Evolutionary conservation across 2,888 invertebrate genomes (phyloP).

Genomic region (Lycophotia porphyrea): DNA sequence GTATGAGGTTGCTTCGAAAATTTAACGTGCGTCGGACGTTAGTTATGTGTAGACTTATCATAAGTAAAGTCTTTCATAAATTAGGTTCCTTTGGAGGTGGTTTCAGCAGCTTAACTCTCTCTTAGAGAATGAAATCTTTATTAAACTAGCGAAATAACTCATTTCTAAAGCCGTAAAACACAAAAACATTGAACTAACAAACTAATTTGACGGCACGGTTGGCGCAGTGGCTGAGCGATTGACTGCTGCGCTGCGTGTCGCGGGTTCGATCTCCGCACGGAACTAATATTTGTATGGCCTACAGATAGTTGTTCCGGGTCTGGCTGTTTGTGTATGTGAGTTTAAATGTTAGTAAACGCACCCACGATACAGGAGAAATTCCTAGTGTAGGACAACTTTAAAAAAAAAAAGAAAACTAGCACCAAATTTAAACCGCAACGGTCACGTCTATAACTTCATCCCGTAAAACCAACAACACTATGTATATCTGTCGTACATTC

Average conservation of each 20-base stretch:
- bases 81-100: background rate
- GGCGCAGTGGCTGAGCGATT: too few species aligned
- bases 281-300: too few species aligned
- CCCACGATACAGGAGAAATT: too few species aligned
- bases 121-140: background rate
- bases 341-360: too few species aligned
- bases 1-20: background rate
- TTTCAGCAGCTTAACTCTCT: background rate
- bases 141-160: background rate
- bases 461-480: conserved; percentile 54
- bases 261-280: too few species aligned
- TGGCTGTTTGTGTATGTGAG: too few species aligned
- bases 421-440: conserved; percentile 14
- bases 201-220: too few species aligned
- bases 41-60: background rate
- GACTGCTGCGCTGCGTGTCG: too few species aligned
- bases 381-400: too few species aligned
- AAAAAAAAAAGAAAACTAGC: too few species aligned
- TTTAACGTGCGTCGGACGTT: background rate
- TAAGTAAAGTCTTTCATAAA: background rate
- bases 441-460: conserved; percentile 29
- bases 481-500: conserved; percentile 61
- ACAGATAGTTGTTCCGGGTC: too few species aligned
- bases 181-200: background rate
- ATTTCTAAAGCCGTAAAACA: too few species aligned